Percentiles rank a stretch among this genome's conserved stretches.
Evolutionary conservation across 1,140 invertebrate species (phyloP).

Genomic region (Papilio polytes): DNA sequence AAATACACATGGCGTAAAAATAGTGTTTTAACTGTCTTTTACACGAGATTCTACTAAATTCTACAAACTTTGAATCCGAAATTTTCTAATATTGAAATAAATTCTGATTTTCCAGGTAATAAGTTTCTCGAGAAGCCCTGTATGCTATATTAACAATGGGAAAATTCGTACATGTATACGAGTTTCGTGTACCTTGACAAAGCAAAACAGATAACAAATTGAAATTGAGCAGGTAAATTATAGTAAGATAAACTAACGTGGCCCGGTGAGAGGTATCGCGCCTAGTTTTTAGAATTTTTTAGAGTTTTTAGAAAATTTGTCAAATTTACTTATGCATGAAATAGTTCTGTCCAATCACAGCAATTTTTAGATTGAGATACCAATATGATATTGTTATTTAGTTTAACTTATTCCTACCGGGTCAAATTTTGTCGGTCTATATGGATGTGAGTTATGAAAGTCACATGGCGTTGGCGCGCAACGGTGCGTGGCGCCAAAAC

Average conservation of each 20-base stretch:
- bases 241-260: background rate
- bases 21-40: too few species aligned
- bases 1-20: too few species aligned
- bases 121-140: background rate
- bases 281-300: too few species aligned
- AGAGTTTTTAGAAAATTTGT: too few species aligned
- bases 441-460: conserved; percentile 23
- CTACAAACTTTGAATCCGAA: too few species aligned
- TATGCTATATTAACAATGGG: too few species aligned
- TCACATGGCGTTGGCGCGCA: conserved; percentile 13
- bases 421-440: background rate
- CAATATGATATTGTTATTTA: background rate
- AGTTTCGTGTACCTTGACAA: background rate
- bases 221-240: background rate
- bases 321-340: background rate
- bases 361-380: too few species aligned
- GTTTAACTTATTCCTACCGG: background rate
- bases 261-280: background rate
- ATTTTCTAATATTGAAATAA: too few species aligned
- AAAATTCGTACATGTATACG: background rate
- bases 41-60: too few species aligned
- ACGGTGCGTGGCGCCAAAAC: conserved; percentile 20
- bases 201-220: conserved; percentile 19
- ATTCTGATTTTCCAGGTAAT: too few species aligned
- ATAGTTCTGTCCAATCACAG: too few species aligned